These are phyloP conservation scores for Lycaena phlaeas DNA, from an alignment of 2,888 invertebrate genomes.

Conservation along the genomic window DNA sequence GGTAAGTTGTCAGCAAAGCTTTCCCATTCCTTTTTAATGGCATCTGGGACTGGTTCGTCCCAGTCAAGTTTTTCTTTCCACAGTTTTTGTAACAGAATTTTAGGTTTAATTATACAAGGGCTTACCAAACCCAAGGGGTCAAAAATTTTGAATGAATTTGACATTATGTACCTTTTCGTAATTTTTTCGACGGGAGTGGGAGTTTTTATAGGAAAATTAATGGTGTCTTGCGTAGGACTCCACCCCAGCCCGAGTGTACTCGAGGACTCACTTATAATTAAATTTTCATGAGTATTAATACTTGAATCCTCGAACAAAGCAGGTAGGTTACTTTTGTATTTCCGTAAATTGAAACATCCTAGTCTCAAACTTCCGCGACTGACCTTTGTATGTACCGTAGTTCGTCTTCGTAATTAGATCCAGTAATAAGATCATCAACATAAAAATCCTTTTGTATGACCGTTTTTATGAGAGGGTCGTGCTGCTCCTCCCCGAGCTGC, in stretches of 20 bases:
- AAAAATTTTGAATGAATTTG: conserved; percentile 20
- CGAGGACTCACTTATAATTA: conserved; percentile 20
- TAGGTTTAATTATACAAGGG: conserved; percentile 12
- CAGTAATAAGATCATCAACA: conserved; percentile 17
- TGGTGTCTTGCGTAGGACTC: conserved; percentile 15
- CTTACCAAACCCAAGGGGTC: conserved; percentile 17
- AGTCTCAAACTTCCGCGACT: conserved; percentile 9
- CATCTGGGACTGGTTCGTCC: conserved; percentile 15
- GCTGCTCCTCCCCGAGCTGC: conserved; percentile 18
- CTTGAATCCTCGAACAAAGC: conserved; percentile 11
- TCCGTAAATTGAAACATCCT: conserved; percentile 17
- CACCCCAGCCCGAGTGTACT: conserved; percentile 23
- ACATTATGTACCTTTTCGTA: conserved; percentile 19
- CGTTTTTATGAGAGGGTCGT: conserved; percentile 3
- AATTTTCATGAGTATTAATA: conserved; percentile 11
- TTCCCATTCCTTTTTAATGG: conserved; percentile 9
- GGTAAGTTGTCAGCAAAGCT: background rate
- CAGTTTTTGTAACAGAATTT: conserved; percentile 17
- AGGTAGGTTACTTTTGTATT: conserved; percentile 16
- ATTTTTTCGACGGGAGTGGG: conserved; percentile 6
- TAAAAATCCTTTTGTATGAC: conserved; percentile 19
- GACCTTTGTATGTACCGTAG: conserved; percentile 13
- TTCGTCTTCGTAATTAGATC: conserved; percentile 12
- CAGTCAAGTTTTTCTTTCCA: conserved; percentile 17
- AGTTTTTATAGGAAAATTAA: conserved; percentile 18